Base-by-base conservation (phyloP, 2,113 vertebrate genomes). In the Setophaga coronata region DNA sequence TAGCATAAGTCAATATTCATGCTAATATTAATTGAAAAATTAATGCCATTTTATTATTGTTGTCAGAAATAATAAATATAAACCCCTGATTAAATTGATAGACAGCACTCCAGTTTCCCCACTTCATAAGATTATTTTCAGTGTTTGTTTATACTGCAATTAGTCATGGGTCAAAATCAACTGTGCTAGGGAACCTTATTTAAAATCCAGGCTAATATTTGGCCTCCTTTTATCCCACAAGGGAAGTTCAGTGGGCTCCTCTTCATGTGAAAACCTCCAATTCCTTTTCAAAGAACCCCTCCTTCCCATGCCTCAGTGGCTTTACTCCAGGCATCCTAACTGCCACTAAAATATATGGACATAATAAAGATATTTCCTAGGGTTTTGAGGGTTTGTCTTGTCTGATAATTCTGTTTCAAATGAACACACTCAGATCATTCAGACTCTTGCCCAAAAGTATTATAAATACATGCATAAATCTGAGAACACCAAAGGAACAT, bases 1-100 rank as follows among this genome's bases (percentile, higher is more conserved):
- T 91, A 95, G 53, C 62, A 65, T 88, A 80, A 93, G 65, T 85
- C 92, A 95, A 96, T 89, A 96, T 61, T 67, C 82, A 88, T 65
- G 58, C n/a, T 90, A 79, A 90, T 91, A 82, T 72, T 95, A 94
- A 94, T 94, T 82, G 90, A 66, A 93, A 96, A 94, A 79, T 47
- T 29, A 93, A 91, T 82, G 72, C 6, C 5, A 57, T 87, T 94
- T 94, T 64, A 69, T 91, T 83, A 78, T 53, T 82, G 64, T 65
- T 92, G 53, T 76, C 87, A 84, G 56, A 94, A 96, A 64, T 67
- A 92, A 79, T 70, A 87, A 91, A 72, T 57, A 84, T 28, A 67
- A 91, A 64, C 6, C 13, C 48, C 36, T 61, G 26, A 87, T 42
- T 78, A 93, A 83, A 17, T 13, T 36, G 65, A 82, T 21, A 89